A percentile compares a stretch with the other conserved stretches of the same genome.
phyloP scores from a whole-genome alignment of 2,113 vertebrate genomes.

The Hylia prasina region DNA sequence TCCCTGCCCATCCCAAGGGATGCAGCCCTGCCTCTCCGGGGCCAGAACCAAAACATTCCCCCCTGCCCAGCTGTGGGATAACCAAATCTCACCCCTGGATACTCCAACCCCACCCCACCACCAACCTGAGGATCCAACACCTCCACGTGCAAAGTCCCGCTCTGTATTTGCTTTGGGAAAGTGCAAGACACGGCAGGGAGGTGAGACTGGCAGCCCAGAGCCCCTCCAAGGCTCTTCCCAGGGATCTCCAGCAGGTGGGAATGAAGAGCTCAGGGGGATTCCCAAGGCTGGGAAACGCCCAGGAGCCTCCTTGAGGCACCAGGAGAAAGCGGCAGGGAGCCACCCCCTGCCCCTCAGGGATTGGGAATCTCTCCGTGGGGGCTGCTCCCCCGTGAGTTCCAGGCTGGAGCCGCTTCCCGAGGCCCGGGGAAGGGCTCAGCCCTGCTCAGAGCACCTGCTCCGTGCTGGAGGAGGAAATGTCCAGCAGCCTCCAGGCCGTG shows the following conservation, averaged over 20 bases:
- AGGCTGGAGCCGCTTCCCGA: neutral
- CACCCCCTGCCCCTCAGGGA: fast-evolving
- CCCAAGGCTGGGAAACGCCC: neutral
- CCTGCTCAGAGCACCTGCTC: slow-evolving; percentile 89
- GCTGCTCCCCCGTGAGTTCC: fast-evolving
- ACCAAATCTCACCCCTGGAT: fast-evolving
- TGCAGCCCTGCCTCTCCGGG: fast-evolving
- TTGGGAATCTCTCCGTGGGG: neutral
- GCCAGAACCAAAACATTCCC: neutral
- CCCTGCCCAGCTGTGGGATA: neutral
- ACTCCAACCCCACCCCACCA: fast-evolving
- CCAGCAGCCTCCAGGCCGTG: slow-evolving; percentile 91
- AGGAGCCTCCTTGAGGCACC: neutral
- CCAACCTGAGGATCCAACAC: neutral
- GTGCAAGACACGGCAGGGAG: neutral
- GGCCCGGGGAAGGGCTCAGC: neutral
- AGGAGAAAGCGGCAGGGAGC: neutral
- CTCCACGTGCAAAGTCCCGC: neutral
- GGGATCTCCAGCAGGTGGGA: neutral
- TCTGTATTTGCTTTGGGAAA: neutral
- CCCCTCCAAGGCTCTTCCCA: neutral
- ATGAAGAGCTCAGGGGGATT: fast-evolving
- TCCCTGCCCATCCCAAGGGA: neutral
- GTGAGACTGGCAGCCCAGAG: neutral
- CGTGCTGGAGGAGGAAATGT: slow-evolving; percentile 90